Conservation (phyloP, 2,113 vertebrate species). For the Chloebia gouldiae region DNA sequence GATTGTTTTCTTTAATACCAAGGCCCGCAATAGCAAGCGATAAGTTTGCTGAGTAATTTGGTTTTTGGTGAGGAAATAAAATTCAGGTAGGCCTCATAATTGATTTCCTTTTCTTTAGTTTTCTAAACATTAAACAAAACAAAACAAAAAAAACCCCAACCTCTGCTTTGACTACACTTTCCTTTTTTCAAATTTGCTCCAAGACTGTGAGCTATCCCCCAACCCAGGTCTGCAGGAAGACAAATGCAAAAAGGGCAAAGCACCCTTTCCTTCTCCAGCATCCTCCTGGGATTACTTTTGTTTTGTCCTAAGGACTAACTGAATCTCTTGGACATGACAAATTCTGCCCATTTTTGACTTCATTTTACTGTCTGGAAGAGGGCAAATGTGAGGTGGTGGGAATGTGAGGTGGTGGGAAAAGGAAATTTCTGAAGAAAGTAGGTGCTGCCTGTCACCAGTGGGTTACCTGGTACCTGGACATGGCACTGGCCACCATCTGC, state of each 20-base stretch:
- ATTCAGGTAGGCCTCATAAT: slow-evolving; percentile 99
- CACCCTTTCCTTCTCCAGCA: background rate
- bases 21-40: slow-evolving; percentile 98
- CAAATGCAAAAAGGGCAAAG: background rate
- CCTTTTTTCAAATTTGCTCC: slow-evolving; percentile 43
- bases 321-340: background rate
- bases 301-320: background rate
- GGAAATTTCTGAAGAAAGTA: background rate
- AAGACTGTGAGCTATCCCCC: background rate
- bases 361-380: background rate
- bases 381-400: background rate
- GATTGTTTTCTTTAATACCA: slow-evolving; percentile 99
- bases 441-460: background rate
- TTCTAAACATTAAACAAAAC: slow-evolving; percentile 86
- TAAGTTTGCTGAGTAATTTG: slow-evolving; percentile 99
- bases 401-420: background rate
- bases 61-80: slow-evolving; percentile 98
- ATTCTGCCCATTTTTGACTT: background rate
- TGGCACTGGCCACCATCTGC: background rate
- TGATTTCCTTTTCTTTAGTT: slow-evolving; percentile 95
- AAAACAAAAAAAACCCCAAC: slow-evolving; percentile 5
- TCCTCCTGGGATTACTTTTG: background rate
- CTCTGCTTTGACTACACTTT: slow-evolving; percentile 80
- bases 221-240: background rate
- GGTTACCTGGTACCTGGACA: accelerated